Percentiles rank a stretch among this genome's conserved stretches.
phyloP scores from a whole-genome alignment of 2,888 invertebrate species.

The Apotomis betuletana region DNA sequence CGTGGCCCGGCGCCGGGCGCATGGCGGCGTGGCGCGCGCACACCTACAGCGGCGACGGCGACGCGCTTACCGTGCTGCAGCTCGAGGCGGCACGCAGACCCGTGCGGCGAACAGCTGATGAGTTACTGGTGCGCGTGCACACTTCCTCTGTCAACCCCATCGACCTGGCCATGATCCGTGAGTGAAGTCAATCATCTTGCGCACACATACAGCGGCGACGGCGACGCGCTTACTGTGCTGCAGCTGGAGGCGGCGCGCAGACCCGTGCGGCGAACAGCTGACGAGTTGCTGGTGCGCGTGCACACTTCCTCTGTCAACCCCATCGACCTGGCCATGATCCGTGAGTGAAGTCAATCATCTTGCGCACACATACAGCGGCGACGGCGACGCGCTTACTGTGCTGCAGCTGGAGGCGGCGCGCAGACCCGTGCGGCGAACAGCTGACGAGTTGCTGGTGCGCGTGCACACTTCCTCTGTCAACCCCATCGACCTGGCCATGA shows the following conservation, averaged over 20 bases:
- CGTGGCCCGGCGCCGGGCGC: conserved; percentile 59
- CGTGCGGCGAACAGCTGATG: conserved; percentile 70
- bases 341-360: conserved; percentile 66
- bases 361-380: too few species aligned
- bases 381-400: conserved; percentile 50
- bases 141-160: conserved; percentile 94
- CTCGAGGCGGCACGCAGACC: conserved; percentile 84
- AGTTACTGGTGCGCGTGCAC: too few species aligned
- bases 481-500: conserved; percentile 83
- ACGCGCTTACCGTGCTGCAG: conserved; percentile 58
- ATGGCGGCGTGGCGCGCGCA: conserved; percentile 93
- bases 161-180: conserved; percentile 92
- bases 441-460: too few species aligned
- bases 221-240: conserved; percentile 83
- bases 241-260: conserved; percentile 84
- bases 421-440: conserved; percentile 76
- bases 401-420: conserved; percentile 83
- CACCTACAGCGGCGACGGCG: conserved; percentile 90
- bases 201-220: conserved; percentile 80
- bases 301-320: conserved; percentile 94
- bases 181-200: conserved; percentile 31
- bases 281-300: conserved; percentile 92
- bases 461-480: conserved; percentile 88
- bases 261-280: conserved; percentile 87
- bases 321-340: conserved; percentile 93